phyloP scores from a whole-genome alignment of 2,113 vertebrate species.

The Corydoras maculifer region DNA sequence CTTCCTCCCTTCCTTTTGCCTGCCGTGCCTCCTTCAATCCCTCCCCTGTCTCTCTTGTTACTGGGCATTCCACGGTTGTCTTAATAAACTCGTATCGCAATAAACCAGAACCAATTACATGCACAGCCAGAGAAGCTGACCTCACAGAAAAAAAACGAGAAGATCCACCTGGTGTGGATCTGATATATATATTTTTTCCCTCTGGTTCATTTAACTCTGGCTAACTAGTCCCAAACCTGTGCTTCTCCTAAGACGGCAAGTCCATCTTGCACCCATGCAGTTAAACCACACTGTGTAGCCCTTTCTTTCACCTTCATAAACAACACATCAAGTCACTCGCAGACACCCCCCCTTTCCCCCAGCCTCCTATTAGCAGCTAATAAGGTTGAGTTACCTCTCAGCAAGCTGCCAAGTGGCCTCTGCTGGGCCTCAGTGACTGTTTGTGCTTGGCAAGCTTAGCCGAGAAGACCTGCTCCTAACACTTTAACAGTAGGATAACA shows the following conservation, averaged over 20 bases:
- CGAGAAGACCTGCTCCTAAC: conserved; percentile 18
- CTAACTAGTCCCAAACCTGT: background rate
- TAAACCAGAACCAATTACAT: conserved; percentile 44
- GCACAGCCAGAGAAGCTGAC: conserved; percentile 36
- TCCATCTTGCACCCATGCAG: conserved; percentile 11
- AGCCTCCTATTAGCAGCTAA: conserved; percentile 47
- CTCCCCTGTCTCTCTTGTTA: conserved; percentile 33
- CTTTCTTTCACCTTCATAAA: conserved; percentile 36
- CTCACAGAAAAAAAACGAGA: conserved; percentile 16
- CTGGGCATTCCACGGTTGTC: conserved; percentile 43
- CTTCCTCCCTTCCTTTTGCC: background rate
- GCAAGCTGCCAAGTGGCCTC: conserved; percentile 41
- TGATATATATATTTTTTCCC: conserved; percentile 35
- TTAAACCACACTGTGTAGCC: conserved; percentile 16
- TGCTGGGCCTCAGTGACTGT: conserved; percentile 30
- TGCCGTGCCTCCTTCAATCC: background rate
- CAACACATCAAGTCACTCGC: conserved; percentile 33
- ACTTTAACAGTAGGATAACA: conserved; percentile 36
- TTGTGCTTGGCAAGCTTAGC: conserved; percentile 31
- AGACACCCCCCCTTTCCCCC: conserved; percentile 2
- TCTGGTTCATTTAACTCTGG: background rate
- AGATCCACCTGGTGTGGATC: conserved; percentile 43
- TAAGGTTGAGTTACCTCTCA: conserved; percentile 43
- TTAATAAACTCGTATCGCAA: conserved; percentile 45
- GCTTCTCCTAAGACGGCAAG: background rate